phyloP scores from a whole-genome alignment of 1,140 invertebrate genomes.

The Papilio helenus region DNA sequence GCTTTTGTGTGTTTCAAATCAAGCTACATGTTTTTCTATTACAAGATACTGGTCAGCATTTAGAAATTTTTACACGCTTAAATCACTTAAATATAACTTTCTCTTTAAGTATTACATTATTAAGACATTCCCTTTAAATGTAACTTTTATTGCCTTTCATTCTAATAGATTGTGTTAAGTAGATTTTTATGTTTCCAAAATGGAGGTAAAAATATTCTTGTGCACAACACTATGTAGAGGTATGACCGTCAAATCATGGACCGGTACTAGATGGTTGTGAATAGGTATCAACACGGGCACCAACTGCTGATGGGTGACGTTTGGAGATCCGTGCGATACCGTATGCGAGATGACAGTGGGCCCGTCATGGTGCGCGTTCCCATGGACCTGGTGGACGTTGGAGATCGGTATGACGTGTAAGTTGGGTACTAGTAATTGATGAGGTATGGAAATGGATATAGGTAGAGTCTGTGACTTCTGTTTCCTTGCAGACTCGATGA shows the following conservation, averaged over 20 bases:
- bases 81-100: not conserved
- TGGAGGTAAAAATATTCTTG: too few species aligned
- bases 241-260: slow-evolving; percentile 69
- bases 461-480: slow-evolving; percentile 60
- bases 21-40: too few species aligned
- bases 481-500: slow-evolving; percentile 46
- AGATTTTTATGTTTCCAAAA: not conserved
- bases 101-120: slow-evolving; percentile 7
- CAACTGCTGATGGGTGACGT: slow-evolving; percentile 51
- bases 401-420: slow-evolving; percentile 64
- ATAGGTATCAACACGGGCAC: slow-evolving; percentile 38
- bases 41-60: too few species aligned
- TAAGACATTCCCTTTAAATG: not conserved
- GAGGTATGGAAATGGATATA: slow-evolving; percentile 48
- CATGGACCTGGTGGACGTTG: slow-evolving; percentile 48
- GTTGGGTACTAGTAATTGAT: slow-evolving; percentile 54
- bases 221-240: slow-evolving; percentile 61
- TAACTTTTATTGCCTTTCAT: not conserved
- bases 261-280: slow-evolving; percentile 53
- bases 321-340: slow-evolving; percentile 45
- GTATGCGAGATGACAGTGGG: slow-evolving; percentile 51
- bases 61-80: not conserved
- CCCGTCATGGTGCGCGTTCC: slow-evolving; percentile 52
- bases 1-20: too few species aligned
- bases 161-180: slow-evolving; percentile 1